phyloP scores from a whole-genome alignment of 1,140 invertebrate genomes.

The Eupristina koningsbergeri region DNA sequence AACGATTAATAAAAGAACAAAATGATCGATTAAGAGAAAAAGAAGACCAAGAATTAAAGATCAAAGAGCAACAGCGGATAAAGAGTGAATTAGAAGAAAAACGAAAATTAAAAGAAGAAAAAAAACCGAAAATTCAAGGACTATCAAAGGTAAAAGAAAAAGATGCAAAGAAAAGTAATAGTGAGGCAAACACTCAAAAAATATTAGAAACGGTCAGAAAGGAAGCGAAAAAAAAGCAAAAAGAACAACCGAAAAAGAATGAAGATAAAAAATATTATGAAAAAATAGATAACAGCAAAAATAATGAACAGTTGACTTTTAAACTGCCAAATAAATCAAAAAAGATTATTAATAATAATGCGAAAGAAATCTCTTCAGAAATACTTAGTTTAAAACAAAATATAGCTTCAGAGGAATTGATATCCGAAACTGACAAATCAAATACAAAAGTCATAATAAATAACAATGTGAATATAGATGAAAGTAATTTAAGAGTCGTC shows the following conservation, averaged over 20 bases:
- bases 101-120: conserved; percentile 15
- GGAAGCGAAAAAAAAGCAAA: conserved; percentile 36
- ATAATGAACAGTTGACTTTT: conserved; percentile 40
- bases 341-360: conserved; percentile 69
- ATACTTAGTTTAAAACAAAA: not conserved
- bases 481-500: conserved; percentile 29
- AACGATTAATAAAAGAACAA: conserved; percentile 27
- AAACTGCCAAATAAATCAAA: conserved; percentile 58
- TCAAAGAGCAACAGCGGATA: conserved; percentile 8
- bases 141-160: conserved; percentile 31
- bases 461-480: not conserved
- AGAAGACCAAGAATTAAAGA: conserved; percentile 29
- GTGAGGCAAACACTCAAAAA: conserved; percentile 42
- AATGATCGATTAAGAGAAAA: conserved; percentile 11
- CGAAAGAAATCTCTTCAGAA: conserved; percentile 56
- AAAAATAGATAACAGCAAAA: conserved; percentile 39
- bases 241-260: conserved; percentile 38
- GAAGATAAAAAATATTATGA: conserved; percentile 16
- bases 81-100: conserved; percentile 25
- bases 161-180: conserved; percentile 29
- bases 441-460: not conserved
- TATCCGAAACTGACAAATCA: not conserved
- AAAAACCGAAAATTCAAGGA: conserved; percentile 24
- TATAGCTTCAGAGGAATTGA: not conserved
- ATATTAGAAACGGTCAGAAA: conserved; percentile 27